phyloP scores from a whole-genome alignment of 1,140 invertebrate species.

The Brachionus rubens region DNA sequence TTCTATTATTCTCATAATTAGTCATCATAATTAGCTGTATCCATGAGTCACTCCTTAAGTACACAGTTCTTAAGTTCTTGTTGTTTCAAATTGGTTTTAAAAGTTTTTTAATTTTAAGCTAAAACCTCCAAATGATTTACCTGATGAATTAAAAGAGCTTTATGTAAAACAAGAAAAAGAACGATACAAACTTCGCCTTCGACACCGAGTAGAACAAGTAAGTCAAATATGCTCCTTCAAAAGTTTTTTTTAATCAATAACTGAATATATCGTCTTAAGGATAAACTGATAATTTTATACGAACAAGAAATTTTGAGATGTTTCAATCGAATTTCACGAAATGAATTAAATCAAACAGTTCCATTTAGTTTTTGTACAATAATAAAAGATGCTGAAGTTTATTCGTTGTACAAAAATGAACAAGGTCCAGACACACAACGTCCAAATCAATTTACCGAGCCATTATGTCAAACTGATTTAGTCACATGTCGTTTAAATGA shows the following conservation, averaged over 20 bases:
- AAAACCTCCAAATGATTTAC: background rate
- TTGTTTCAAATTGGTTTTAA: too few species aligned
- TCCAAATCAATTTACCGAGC: background rate
- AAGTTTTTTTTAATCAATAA: too few species aligned
- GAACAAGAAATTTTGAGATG: slow-evolving; percentile 34
- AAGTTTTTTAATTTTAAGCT: background rate
- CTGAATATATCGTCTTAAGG: too few species aligned
- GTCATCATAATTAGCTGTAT: too few species aligned
- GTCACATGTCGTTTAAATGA: background rate
- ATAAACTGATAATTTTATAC: slow-evolving; percentile 22
- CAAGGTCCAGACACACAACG: background rate
- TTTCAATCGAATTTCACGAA: background rate
- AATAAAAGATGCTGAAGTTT: slow-evolving; percentile 22
- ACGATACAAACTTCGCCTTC: background rate
- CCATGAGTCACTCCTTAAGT: too few species aligned
- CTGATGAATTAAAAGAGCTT: slow-evolving; percentile 10
- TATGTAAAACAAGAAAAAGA: slow-evolving; percentile 29
- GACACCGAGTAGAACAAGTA: slow-evolving; percentile 21
- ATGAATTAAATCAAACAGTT: background rate
- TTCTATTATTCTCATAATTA: too few species aligned
- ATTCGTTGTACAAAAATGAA: slow-evolving; percentile 17
- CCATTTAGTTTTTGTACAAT: slow-evolving; percentile 9
- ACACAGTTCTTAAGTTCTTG: too few species aligned
- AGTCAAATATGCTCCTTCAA: too few species aligned
- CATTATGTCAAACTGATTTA: background rate